Percentiles rank a stretch among this genome's conserved stretches.
Conservation (phyloP, 2,888 invertebrate species). For the Drosophila macrospina region DNA sequence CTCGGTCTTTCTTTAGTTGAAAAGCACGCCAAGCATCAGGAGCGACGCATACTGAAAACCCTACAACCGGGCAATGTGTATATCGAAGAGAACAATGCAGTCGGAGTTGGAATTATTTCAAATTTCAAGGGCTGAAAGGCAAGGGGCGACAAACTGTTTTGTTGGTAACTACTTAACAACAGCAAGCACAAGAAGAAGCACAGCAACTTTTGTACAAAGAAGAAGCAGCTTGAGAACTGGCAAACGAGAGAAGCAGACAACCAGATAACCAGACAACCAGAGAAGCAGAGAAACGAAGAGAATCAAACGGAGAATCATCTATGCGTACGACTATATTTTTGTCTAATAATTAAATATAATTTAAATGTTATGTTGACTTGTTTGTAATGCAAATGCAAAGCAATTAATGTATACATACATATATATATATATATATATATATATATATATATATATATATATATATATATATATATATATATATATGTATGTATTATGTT, state of each 20-base stretch:
- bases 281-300: background rate
- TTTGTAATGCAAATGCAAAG: constrained; percentile 79
- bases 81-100: constrained; percentile 83
- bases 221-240: constrained; percentile 28
- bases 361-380: constrained; percentile 83
- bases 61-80: constrained; percentile 84
- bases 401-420: constrained; percentile 63
- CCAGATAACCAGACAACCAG: no score
- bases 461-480: no score
- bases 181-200: constrained; percentile 38
- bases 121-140: constrained; percentile 77
- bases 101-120: constrained; percentile 25
- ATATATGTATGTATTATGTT: no score
- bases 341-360: constrained; percentile 67
- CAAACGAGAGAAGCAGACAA: background rate
- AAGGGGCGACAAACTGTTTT: background rate
- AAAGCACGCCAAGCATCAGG: constrained; percentile 80
- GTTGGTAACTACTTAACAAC: constrained; percentile 57
- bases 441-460: no score
- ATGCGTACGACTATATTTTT: constrained; percentile 49
- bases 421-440: no score
- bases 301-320: constrained; percentile 8
- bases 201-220: constrained; percentile 26
- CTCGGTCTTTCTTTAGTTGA: constrained; percentile 55
- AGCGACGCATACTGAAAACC: constrained; percentile 82